phyloP scores from a whole-genome alignment of 2,888 invertebrate species.

The Phasia obesa region DNA sequence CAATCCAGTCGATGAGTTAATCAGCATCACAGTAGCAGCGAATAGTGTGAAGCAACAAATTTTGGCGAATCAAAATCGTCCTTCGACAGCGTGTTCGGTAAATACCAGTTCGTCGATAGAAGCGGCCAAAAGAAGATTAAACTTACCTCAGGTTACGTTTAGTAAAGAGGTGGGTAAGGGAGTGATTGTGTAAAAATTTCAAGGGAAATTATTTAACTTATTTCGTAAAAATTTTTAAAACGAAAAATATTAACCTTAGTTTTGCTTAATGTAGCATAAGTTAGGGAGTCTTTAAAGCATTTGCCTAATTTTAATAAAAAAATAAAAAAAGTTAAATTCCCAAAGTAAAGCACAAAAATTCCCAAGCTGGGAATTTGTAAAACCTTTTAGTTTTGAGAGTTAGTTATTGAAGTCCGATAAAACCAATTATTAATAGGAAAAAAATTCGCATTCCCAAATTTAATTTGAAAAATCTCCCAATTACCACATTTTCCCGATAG shows the following conservation, averaged over 20 bases:
- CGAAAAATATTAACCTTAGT: neutral
- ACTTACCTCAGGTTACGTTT: slow-evolving; percentile 92
- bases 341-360: too few relatives aligned
- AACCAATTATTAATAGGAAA: too few relatives aligned
- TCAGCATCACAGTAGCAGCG: slow-evolving; percentile 72
- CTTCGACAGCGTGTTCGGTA: slow-evolving; percentile 88
- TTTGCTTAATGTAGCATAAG: too few relatives aligned
- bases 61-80: slow-evolving; percentile 79
- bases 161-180: slow-evolving; percentile 96
- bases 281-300: too few relatives aligned
- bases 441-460: too few relatives aligned
- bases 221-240: neutral
- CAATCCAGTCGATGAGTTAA: slow-evolving; percentile 70
- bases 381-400: too few relatives aligned
- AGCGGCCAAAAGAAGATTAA: slow-evolving; percentile 85
- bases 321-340: too few relatives aligned
- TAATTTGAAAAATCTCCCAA: neutral
- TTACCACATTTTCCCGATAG: too few relatives aligned
- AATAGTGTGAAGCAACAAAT: slow-evolving; percentile 45
- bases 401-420: too few relatives aligned
- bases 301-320: too few relatives aligned
- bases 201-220: neutral
- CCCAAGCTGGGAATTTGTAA: too few relatives aligned
- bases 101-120: slow-evolving; percentile 85
- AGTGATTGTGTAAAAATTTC: slow-evolving; percentile 87